phyloP scores from a whole-genome alignment of 2,797 vertebrate species.

The Columba guinea region DNA sequence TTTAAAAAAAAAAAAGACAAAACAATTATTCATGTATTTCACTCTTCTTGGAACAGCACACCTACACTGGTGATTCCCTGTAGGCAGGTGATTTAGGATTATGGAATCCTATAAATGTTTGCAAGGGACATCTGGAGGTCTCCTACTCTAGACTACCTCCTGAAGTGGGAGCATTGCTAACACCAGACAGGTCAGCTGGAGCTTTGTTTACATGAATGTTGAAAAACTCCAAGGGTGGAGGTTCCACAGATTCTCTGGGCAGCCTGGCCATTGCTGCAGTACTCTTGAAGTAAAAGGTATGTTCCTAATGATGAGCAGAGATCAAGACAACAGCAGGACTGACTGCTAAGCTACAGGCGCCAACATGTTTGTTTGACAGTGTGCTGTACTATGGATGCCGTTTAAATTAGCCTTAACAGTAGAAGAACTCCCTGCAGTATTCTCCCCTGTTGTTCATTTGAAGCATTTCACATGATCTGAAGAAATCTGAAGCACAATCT shows the following conservation, averaged over 20 bases:
- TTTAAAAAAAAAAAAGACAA: not conserved
- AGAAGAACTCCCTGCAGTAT: not conserved
- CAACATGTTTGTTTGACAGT: accelerated
- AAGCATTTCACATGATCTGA: not conserved
- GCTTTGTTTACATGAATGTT: accelerated
- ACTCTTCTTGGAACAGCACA: not conserved
- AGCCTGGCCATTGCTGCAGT: not conserved
- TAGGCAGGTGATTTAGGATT: not conserved
- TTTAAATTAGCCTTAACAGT: not conserved
- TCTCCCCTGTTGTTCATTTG: not conserved
- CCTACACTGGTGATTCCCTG: not conserved
- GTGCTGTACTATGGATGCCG: not conserved
- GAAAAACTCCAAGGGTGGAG: not conserved
- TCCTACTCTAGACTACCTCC: not conserved
- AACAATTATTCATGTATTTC: not conserved
- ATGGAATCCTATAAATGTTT: not conserved
- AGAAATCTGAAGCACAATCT: not conserved
- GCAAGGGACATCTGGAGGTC: not conserved
- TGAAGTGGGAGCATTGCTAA: not conserved
- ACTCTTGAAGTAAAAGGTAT: not conserved
- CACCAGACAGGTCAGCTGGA: not conserved
- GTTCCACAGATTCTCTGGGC: not conserved
- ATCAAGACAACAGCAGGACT: not conserved
- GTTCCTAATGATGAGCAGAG: not conserved
- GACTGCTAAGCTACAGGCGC: not conserved